These are phyloP conservation scores for Nasua narica DNA, from an alignment of 2,797 vertebrate genomes.

Conservation along the genomic window DNA sequence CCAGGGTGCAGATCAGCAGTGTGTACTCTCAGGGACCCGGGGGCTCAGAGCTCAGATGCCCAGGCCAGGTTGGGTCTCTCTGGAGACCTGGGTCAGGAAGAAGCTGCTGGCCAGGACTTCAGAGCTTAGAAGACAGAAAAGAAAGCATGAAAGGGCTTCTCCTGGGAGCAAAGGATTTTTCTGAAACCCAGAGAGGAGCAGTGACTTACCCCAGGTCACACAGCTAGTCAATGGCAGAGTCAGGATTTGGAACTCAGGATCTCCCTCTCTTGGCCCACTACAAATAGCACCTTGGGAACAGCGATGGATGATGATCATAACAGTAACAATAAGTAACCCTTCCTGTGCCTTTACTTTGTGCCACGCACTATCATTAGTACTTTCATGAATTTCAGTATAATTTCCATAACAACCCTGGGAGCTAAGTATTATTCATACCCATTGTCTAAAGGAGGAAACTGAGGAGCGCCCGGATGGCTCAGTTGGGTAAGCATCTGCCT, in stretches of 20 bases:
- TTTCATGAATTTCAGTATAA: background rate
- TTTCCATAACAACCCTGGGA: background rate
- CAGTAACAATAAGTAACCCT: no score
- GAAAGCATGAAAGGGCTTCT: background rate
- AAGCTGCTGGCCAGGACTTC: background rate
- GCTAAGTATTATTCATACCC: background rate
- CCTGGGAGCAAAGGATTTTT: background rate
- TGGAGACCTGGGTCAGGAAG: background rate
- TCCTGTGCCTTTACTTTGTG: background rate
- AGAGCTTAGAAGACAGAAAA: background rate
- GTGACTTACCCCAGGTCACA: background rate
- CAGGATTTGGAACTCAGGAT: background rate
- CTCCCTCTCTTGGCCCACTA: background rate
- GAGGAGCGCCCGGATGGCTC: no score
- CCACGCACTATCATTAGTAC: background rate
- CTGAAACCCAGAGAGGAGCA: background rate
- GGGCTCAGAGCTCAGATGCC: background rate
- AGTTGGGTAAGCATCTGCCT: no score
- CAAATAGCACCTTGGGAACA: background rate
- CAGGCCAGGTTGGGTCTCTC: background rate
- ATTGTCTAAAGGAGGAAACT: background rate
- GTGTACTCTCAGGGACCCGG: rapidly evolving
- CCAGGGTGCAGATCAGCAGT: background rate
- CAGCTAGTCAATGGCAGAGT: no score
- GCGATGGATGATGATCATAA: no score